These are phyloP conservation scores for Silurus aristotelis DNA, from an alignment of 2,797 vertebrate species.

Conservation along the genomic window DNA sequence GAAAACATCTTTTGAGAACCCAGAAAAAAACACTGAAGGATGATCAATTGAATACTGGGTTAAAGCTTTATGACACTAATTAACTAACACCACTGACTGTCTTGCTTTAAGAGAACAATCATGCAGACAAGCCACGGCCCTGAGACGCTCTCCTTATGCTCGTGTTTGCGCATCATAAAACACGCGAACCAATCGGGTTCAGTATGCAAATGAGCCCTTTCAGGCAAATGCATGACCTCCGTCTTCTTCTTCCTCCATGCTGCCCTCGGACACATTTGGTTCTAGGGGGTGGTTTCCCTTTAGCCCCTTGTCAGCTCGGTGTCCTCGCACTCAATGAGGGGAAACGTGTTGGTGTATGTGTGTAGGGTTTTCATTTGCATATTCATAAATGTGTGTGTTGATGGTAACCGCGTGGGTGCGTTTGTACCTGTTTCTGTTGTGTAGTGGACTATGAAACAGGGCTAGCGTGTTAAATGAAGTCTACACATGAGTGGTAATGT, in stretches of 20 bases:
- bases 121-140: background rate
- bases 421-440: slow-evolving; percentile 7
- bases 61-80: too few species aligned
- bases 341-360: slow-evolving; percentile 15
- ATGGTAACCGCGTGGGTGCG: slow-evolving; percentile 12
- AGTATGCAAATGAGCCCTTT: background rate
- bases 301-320: background rate
- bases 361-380: slow-evolving; percentile 25
- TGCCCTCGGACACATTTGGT: background rate
- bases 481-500: background rate
- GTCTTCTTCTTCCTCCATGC: background rate
- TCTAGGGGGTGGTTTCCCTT: background rate
- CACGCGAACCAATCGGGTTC: background rate
- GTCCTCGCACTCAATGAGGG: background rate
- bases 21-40: background rate
- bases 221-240: background rate
- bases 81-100: too few species aligned
- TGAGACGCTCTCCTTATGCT: too few species aligned
- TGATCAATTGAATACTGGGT: background rate
- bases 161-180: background rate
- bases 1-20: background rate
- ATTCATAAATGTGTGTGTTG: slow-evolving; percentile 14
- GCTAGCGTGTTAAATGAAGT: background rate
- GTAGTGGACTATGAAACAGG: slow-evolving; percentile 12
- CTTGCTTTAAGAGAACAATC: background rate